These are phyloP conservation scores for Drosophila phalerata DNA, from an alignment of 2,888 invertebrate genomes.

Conservation along the genomic window DNA sequence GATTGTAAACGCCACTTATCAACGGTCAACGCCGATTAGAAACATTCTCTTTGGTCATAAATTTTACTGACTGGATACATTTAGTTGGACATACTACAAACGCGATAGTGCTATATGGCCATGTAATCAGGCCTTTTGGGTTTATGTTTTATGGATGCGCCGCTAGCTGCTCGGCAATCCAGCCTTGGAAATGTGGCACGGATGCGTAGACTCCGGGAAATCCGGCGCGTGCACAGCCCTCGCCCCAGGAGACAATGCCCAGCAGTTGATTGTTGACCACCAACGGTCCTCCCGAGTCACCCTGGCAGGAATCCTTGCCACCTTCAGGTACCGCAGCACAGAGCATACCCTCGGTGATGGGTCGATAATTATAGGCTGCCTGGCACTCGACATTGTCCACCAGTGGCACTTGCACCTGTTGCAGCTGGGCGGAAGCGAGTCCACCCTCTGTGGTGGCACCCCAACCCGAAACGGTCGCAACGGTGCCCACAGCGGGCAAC, in stretches of 20 bases:
- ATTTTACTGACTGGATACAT: constrained; percentile 49
- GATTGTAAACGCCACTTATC: constrained; percentile 46
- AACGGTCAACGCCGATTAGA: constrained; percentile 43
- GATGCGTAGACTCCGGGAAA: constrained; percentile 74
- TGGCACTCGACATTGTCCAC: constrained; percentile 59
- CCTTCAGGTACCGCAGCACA: constrained; percentile 68
- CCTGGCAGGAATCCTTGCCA: constrained; percentile 76
- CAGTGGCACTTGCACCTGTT: constrained; percentile 67
- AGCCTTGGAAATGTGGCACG: constrained; percentile 53
- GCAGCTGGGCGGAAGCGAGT: constrained; percentile 47
- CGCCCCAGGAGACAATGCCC: constrained; percentile 79
- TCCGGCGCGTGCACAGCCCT: constrained; percentile 67
- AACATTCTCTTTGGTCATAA: constrained; percentile 22
- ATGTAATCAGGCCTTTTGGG: not conserved
- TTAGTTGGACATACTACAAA: constrained; percentile 13
- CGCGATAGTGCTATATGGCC: constrained; percentile 33
- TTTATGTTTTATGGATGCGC: constrained; percentile 1
- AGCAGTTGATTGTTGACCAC: constrained; percentile 46
- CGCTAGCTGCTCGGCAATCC: constrained; percentile 57
- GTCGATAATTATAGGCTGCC: constrained; percentile 62
- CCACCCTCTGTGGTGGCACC: constrained; percentile 69
- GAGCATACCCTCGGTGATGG: constrained; percentile 69
- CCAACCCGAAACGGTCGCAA: constrained; percentile 76
- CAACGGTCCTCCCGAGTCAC: constrained; percentile 75
- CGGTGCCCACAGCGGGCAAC: constrained; percentile 52